Conservation (phyloP, 2,888 invertebrate species). For the Pantelozetes paolii region DNA sequence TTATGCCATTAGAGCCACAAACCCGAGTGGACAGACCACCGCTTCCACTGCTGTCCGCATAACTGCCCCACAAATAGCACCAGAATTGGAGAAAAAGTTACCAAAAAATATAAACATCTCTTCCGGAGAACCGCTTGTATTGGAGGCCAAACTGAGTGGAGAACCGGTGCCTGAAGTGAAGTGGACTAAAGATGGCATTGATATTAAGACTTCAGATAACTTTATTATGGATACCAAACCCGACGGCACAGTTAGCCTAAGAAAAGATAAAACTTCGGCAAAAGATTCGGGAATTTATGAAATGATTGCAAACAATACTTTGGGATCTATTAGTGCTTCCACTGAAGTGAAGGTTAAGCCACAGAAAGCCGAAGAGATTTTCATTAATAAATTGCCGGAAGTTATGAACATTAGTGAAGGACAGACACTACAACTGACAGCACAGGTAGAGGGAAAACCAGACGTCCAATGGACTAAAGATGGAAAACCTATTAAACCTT, state of each 20-base stretch:
- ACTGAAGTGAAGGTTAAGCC: conserved; percentile 42
- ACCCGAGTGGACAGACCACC: conserved; percentile 40
- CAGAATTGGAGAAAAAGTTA: conserved; percentile 16
- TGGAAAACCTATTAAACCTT: too few species aligned
- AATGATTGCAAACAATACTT: conserved; percentile 53
- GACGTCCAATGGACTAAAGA: too few species aligned
- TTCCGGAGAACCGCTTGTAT: conserved; percentile 66
- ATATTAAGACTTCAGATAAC: neutral
- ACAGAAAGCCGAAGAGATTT: neutral
- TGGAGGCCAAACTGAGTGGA: conserved; percentile 71
- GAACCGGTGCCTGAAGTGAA: conserved; percentile 91
- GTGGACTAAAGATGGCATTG: conserved; percentile 56
- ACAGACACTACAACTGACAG: conserved; percentile 72
- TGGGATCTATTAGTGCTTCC: conserved; percentile 47
- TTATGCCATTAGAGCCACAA: conserved; percentile 40
- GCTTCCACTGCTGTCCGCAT: conserved; percentile 39
- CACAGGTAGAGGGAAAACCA: conserved; percentile 60
- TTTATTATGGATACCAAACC: conserved; percentile 61
- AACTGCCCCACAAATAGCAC: conserved; percentile 31
- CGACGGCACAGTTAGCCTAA: conserved; percentile 68
- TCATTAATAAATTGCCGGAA: conserved; percentile 38
- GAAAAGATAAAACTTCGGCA: conserved; percentile 57
- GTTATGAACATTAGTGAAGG: conserved; percentile 53
- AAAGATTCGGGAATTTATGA: conserved; percentile 80
- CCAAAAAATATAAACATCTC: conserved; percentile 63